Conservation (phyloP, 2,797 vertebrate genomes). For the Mergus octosetaceus region DNA sequence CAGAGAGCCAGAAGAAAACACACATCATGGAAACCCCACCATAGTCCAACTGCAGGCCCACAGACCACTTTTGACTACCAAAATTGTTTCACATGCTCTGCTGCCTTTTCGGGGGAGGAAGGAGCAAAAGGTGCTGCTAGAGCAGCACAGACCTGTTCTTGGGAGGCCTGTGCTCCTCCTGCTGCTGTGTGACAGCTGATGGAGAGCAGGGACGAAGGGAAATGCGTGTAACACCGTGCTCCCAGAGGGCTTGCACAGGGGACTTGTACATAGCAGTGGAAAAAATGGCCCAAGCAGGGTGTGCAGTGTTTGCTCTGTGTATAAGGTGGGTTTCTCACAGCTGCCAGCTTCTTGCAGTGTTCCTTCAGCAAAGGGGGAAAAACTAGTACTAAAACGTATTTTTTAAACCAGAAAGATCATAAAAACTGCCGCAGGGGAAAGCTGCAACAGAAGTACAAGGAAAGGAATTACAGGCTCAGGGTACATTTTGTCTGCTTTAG, state of each 20-base stretch:
- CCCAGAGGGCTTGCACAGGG: neutral
- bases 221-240: neutral
- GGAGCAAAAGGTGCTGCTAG: neutral
- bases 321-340: neutral
- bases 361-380: neutral
- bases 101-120: neutral
- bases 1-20: neutral
- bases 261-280: neutral
- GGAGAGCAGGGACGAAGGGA: neutral
- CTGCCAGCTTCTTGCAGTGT: neutral
- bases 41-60: neutral
- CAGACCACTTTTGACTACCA: neutral
- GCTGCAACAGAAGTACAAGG: neutral
- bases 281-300: neutral
- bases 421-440: neutral
- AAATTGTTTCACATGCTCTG: neutral
- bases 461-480: conserved; percentile 11
- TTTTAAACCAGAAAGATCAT: neutral
- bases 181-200: fast-evolving
- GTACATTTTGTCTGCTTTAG: conserved; percentile 42
- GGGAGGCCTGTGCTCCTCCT: neutral
- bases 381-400: neutral
- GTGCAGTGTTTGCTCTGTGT: fast-evolving
- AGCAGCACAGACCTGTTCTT: neutral
- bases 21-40: neutral